Base-by-base conservation (phyloP, 2,113 vertebrate species). In the Rissa tridactyla region DNA sequence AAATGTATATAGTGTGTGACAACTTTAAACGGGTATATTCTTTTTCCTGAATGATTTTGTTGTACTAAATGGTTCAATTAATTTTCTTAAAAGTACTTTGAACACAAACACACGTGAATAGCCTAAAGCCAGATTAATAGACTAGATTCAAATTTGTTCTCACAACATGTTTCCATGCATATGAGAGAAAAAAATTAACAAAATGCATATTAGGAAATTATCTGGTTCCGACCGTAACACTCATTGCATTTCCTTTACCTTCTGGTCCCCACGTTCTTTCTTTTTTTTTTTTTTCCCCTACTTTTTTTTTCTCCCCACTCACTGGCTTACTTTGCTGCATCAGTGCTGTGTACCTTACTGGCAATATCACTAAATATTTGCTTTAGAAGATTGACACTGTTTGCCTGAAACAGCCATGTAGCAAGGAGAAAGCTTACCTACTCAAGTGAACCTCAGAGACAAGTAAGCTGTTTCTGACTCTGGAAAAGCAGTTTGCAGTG, bases 221-320 rank as follows among this genome's bases (percentile, higher is more conserved):
- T 4, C 42, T 47, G 10, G 7, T 75, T 78, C 46, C 16, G 22
- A 55, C 34, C 19, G 7, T 40, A 51, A 17, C 0, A 0, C 2
- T 70, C 2, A 1, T 8, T 54, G 5, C 13, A 21, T 58, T 89
- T 46, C 34, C 49, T 65, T 78, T 69, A 21, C 54, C 18, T 47
- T 46, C n/a, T 17, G 12, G 3, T 62, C 15, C 27, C 21, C 19
- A 29, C 3, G 13, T 5, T 29, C 47, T 57, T 65, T 15, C 21
- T 22, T 64, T 14, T 15, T 40, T 23, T 22, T 60, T 44, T 44
- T 44, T 5, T 10, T 22, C 22, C 15, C 19, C 30, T 26, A n/a
- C 13, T 44, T 36, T 18, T 14, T 38, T 42, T 18, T 16, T 8
- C 17, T 32, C 22, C 13, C 26, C 10, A 6, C 6, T 38, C 51